Percentiles rank a stretch among this genome's conserved stretches.
phyloP scores from a whole-genome alignment of 1,140 invertebrate species.

The Asobara japonica region DNA sequence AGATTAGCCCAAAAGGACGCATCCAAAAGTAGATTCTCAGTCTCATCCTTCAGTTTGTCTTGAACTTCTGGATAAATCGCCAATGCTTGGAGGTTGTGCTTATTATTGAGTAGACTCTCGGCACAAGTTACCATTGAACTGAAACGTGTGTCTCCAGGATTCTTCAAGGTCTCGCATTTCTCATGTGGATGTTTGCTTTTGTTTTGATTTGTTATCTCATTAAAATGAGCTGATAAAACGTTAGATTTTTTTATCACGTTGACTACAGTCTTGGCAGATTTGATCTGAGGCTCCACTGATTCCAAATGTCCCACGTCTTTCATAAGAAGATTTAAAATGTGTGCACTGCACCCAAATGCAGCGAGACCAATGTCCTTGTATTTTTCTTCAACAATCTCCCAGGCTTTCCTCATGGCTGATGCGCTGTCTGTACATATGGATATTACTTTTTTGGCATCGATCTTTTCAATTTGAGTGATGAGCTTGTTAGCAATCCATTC shows the following conservation, averaged over 20 bases:
- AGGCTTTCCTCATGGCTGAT: background rate
- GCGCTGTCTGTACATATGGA: background rate
- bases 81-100: conserved; percentile 33
- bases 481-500: too few species aligned
- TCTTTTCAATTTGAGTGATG: too few species aligned
- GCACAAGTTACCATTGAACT: conserved; percentile 29
- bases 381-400: conserved; percentile 2
- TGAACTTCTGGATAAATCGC: conserved; percentile 23
- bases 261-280: too few species aligned
- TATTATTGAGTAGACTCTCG: conserved; percentile 31
- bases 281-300: conserved; percentile 32
- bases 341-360: conserved; percentile 40
- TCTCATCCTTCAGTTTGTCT: background rate
- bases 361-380: conserved; percentile 4
- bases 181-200: too few species aligned
- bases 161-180: background rate
- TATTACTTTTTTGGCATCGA: background rate
- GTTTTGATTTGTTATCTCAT: too few species aligned
- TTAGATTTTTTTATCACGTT: too few species aligned
- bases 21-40: background rate
- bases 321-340: conserved; percentile 39
- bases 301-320: conserved; percentile 33
- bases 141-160: conserved; percentile 41
- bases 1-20: conserved; percentile 15
- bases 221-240: too few species aligned